Evolutionary conservation across 2,888 invertebrate species (phyloP).

Genomic region (Lasioglossum morio): DNA sequence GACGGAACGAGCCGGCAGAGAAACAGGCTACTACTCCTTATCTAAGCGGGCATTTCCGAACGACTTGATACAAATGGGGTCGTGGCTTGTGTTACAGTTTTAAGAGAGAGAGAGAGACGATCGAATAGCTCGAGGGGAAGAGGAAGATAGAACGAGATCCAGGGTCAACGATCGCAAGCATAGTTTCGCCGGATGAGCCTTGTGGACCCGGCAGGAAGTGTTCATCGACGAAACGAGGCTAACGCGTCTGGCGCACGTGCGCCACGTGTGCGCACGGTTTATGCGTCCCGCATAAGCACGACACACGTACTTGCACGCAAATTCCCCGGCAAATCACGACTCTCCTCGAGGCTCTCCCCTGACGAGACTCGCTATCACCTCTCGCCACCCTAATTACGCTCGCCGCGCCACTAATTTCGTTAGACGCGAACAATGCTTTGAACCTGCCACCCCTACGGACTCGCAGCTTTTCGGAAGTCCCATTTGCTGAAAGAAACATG

Average conservation of each 20-base stretch:
- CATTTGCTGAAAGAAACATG: slow-evolving; percentile 8
- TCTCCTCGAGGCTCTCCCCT: background rate
- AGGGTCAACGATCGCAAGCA: slow-evolving; percentile 48
- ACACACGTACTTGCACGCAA: slow-evolving; percentile 14
- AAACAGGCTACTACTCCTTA: slow-evolving; percentile 46
- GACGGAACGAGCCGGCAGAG: slow-evolving; percentile 28
- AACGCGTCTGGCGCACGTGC: slow-evolving; percentile 61
- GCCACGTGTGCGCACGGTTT: slow-evolving; percentile 37
- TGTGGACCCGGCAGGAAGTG: slow-evolving; percentile 61
- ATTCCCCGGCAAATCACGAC: slow-evolving; percentile 9
- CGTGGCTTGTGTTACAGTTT: slow-evolving; percentile 61
- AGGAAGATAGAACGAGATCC: background rate
- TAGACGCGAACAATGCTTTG: background rate
- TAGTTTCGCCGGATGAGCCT: slow-evolving; percentile 51
- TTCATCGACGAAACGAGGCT: slow-evolving; percentile 63
- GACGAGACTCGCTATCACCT: background rate
- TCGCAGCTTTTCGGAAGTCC: background rate
- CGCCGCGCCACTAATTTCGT: background rate
- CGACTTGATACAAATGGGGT: slow-evolving; percentile 54
- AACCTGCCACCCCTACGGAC: background rate
- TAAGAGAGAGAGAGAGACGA: background rate
- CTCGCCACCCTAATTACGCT: background rate
- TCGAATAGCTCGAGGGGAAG: background rate
- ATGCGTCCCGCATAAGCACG: slow-evolving; percentile 12
- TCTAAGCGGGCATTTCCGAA: slow-evolving; percentile 59